Evolutionary conservation across 2,113 vertebrate genomes (phyloP).

Genomic region (Calcarius ornatus): DNA sequence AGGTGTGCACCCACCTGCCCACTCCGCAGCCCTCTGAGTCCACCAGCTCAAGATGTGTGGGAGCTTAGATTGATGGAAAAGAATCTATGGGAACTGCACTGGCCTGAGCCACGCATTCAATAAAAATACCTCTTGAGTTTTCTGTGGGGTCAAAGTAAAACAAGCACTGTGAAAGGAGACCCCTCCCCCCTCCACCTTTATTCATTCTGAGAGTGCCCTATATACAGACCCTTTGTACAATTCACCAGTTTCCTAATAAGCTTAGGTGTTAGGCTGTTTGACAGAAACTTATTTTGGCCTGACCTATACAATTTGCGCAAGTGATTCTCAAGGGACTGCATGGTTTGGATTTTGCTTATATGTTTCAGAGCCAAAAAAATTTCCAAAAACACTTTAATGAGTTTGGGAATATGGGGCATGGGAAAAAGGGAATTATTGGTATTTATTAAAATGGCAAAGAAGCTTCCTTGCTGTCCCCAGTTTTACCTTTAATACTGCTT

Average conservation of each 20-base stretch:
- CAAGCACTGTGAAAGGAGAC: neutral
- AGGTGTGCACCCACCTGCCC: neutral
- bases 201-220: neutral
- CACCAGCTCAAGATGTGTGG: neutral
- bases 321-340: constrained; percentile 53
- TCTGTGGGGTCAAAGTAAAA: neutral
- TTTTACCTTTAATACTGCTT: constrained; percentile 44
- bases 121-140: neutral
- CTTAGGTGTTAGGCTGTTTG: constrained; percentile 74
- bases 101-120: neutral
- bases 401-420: constrained; percentile 57
- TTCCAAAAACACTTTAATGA: constrained; percentile 73
- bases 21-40: neutral
- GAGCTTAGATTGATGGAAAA: neutral
- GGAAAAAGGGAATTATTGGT: constrained; percentile 67
- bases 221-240: constrained; percentile 21
- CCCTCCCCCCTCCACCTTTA: neutral
- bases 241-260: constrained; percentile 66
- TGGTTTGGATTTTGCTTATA: constrained; percentile 58
- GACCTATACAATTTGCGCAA: constrained; percentile 61
- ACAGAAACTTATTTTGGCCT: constrained; percentile 72
- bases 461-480: constrained; percentile 55
- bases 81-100: neutral
- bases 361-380: constrained; percentile 48
- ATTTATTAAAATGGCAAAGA: constrained; percentile 75